These are phyloP conservation scores for Hyppa rectilinea DNA, from an alignment of 2,888 invertebrate genomes.

Conservation along the genomic window DNA sequence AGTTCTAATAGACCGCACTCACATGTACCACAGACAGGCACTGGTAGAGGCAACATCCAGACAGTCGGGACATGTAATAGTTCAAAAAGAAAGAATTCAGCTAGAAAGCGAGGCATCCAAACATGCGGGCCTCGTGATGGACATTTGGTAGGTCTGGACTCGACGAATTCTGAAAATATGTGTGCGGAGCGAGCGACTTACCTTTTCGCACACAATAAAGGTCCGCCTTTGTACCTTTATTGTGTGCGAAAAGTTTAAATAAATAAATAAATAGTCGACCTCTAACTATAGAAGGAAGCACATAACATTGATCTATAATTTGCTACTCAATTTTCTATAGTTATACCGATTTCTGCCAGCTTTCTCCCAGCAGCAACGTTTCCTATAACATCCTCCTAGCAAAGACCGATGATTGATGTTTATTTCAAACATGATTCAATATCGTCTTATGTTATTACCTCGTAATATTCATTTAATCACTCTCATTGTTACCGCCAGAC, in stretches of 20 bases:
- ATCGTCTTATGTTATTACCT: constrained; percentile 23
- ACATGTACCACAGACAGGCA: neutral
- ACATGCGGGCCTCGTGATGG: neutral
- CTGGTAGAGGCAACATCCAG: neutral
- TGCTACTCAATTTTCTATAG: neutral
- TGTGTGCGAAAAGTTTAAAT: too few relatives aligned
- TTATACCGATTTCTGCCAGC: neutral
- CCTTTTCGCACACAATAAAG: too few relatives aligned
- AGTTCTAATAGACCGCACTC: neutral
- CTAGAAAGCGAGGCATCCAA: neutral
- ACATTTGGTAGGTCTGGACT: neutral
- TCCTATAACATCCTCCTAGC: neutral
- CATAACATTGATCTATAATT: neutral
- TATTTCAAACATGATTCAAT: constrained; percentile 36
- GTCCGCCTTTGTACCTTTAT: too few relatives aligned
- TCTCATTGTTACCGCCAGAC: constrained; percentile 46
- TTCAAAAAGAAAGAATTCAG: neutral
- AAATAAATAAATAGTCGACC: too few relatives aligned
- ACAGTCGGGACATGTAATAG: too few relatives aligned
- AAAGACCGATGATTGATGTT: constrained; percentile 16
- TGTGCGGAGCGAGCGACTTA: too few relatives aligned
- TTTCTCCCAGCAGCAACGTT: neutral
- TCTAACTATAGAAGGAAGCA: neutral
- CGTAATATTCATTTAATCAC: constrained; percentile 45
- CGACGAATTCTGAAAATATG: neutral